phyloP scores from a whole-genome alignment of 2,113 vertebrate genomes.

The Glaucidium brasilianum region DNA sequence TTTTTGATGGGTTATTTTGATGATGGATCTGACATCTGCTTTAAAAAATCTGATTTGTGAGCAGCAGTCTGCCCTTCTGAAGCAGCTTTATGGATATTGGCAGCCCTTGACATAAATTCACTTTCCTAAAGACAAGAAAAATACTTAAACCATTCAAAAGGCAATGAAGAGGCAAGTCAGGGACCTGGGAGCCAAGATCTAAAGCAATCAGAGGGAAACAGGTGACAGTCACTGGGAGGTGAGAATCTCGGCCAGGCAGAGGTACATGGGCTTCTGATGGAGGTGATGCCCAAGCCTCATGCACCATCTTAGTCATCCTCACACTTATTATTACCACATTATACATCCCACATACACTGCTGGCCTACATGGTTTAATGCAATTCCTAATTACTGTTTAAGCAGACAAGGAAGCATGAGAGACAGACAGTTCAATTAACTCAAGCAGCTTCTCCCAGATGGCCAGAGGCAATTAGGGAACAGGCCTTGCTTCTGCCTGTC shows the following conservation, averaged over 20 bases:
- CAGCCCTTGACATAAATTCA: not conserved
- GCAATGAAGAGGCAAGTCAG: not conserved
- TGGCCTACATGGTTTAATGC: not conserved
- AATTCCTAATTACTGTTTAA: not conserved
- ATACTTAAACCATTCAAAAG: not conserved
- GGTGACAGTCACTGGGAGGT: not conserved
- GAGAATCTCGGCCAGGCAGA: not conserved
- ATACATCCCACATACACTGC: not conserved
- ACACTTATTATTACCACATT: too few species aligned
- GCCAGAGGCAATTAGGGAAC: not conserved
- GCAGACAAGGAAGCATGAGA: not conserved
- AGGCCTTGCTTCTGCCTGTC: not conserved
- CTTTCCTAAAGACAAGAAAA: not conserved
- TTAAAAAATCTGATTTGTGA: not conserved
- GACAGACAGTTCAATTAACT: not conserved
- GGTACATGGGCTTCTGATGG: rapidly evolving
- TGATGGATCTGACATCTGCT: not conserved
- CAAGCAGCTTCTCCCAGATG: not conserved
- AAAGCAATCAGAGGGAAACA: not conserved
- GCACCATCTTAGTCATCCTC: not conserved
- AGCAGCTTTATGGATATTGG: not conserved
- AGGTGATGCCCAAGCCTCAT: not conserved
- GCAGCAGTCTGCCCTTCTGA: not conserved
- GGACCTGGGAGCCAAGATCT: not conserved
- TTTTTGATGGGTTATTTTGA: not conserved